Evolutionary conservation across 2,797 vertebrate genomes (phyloP).

Genomic region (Crypturellus tataupa): DNA sequence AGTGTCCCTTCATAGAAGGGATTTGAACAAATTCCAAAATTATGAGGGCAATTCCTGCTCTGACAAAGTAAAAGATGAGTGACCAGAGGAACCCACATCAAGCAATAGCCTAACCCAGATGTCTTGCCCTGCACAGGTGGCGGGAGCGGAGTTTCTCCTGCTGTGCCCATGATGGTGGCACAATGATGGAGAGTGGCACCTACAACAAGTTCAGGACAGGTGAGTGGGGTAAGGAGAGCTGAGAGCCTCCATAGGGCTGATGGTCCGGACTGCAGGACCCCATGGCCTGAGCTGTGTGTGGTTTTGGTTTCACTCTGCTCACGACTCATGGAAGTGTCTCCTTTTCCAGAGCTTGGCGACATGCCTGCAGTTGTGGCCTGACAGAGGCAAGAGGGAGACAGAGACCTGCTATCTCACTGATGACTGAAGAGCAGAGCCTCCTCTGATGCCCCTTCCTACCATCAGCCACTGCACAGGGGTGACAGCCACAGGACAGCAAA

Average conservation of each 20-base stretch:
- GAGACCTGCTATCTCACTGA: rapidly evolving
- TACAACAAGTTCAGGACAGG: constrained; percentile 90
- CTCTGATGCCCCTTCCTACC: not conserved
- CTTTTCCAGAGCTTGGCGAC: constrained; percentile 54
- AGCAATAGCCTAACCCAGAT: not conserved
- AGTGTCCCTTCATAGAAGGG: rapidly evolving
- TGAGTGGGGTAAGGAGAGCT: constrained; percentile 42
- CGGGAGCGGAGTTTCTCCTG: constrained; percentile 84
- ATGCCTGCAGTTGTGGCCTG: constrained; percentile 6
- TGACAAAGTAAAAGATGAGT: not conserved
- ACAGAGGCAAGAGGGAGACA: not conserved
- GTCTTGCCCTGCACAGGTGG: constrained; percentile 82
- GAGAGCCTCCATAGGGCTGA: not conserved
- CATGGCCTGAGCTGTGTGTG: rapidly evolving
- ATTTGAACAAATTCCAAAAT: not conserved
- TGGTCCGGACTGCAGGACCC: not conserved
- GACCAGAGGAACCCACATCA: not conserved
- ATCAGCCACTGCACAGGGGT: not conserved
- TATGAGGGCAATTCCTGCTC: not conserved
- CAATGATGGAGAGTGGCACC: constrained; percentile 78
- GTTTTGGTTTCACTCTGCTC: not conserved
- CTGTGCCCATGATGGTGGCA: constrained; percentile 78
- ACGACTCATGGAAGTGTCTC: rapidly evolving
- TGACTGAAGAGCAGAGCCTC: not conserved
- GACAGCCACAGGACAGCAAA: not conserved